Evolutionary conservation across 2,797 vertebrate genomes (phyloP).

Genomic region (Betta splendens): DNA sequence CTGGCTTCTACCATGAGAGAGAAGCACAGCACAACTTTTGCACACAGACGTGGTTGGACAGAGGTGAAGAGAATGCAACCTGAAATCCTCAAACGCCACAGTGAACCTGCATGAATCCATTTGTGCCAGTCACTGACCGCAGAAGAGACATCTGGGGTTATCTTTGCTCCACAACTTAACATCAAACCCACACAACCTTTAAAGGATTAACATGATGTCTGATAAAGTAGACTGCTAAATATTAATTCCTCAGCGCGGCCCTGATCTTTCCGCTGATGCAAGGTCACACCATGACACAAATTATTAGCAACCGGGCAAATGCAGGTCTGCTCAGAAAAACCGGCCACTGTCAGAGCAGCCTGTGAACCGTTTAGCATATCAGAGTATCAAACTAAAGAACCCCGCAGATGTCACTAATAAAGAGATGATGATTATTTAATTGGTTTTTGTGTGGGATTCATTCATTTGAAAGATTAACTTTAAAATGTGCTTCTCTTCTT

Average conservation of each 20-base stretch:
- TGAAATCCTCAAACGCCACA: not conserved
- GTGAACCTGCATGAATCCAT: slow-evolving; percentile 21
- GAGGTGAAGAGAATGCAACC: not conserved
- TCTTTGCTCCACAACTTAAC: slow-evolving; percentile 13
- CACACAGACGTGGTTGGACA: not conserved
- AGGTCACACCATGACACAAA: slow-evolving; percentile 31
- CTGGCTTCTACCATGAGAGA: slow-evolving; percentile 46
- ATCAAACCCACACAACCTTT: slow-evolving; percentile 9
- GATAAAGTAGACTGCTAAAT: slow-evolving; percentile 17
- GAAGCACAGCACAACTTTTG: slow-evolving; percentile 49
- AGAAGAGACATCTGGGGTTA: slow-evolving; percentile 10
- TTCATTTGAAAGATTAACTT: too few relatives aligned
- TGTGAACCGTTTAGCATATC: not conserved
- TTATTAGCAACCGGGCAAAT: slow-evolving; percentile 19
- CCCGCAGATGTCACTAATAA: too few relatives aligned
- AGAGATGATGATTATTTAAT: not conserved
- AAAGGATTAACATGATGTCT: slow-evolving; percentile 25
- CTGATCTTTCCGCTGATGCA: slow-evolving; percentile 21
- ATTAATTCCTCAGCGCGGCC: slow-evolving; percentile 23
- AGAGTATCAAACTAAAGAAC: too few relatives aligned
- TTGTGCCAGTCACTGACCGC: slow-evolving; percentile 12
- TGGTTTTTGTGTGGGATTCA: too few relatives aligned
- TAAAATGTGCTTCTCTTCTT: too few relatives aligned
- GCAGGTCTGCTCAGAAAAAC: slow-evolving; percentile 29
- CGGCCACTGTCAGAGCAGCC: slow-evolving; percentile 7